A percentile compares a stretch with the other conserved stretches of the same genome.
phyloP scores from a whole-genome alignment of 2,888 invertebrate genomes.

The Euplagia quadripunctaria region DNA sequence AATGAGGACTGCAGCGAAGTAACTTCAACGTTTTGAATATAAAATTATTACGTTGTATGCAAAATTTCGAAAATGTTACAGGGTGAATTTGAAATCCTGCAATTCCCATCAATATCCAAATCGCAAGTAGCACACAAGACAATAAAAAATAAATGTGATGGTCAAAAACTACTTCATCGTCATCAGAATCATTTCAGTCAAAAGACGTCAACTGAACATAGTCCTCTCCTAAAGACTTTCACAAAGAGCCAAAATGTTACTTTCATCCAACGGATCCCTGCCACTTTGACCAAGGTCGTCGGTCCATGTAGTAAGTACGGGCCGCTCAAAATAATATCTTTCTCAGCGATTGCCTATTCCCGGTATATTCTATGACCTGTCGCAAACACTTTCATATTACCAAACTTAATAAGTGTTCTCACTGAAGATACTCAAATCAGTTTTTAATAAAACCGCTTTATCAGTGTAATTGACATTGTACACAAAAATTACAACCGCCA shows the following conservation, averaged over 20 bases:
- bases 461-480: conserved; percentile 27
- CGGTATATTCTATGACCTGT: not conserved
- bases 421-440: conserved; percentile 16
- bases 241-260: not conserved
- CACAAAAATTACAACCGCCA: conserved; percentile 20
- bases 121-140: too few species aligned
- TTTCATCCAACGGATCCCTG: not conserved
- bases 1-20: conserved; percentile 10
- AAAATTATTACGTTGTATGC: too few species aligned
- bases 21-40: not conserved
- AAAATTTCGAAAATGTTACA: not conserved
- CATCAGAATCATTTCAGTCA: not conserved
- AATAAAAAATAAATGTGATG: not conserved
- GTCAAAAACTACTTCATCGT: not conserved
- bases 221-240: not conserved
- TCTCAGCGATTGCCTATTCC: not conserved
- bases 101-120: not conserved
- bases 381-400: not conserved
- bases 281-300: too few species aligned
- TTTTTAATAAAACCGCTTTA: conserved; percentile 8
- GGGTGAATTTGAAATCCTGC: not conserved
- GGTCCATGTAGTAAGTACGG: not conserved
- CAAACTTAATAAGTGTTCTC: not conserved
- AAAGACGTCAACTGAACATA: not conserved
- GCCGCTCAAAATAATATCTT: not conserved